Evolutionary conservation across 2,888 invertebrate species (phyloP).

Genomic region (Xanthorhoe spadicearia): DNA sequence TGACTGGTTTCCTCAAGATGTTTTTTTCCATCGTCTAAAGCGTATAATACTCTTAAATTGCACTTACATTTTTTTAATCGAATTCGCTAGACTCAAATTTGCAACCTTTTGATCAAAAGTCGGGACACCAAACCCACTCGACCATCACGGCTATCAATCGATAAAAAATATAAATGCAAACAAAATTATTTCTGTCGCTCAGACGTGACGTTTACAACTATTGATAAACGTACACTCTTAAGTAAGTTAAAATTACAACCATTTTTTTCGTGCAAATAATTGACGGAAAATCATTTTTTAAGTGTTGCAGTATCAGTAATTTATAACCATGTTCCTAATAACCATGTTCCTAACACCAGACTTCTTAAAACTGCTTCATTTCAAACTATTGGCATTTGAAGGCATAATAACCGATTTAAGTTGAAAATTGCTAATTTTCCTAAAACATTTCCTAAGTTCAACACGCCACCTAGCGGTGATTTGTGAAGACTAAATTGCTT

Average conservation of each 20-base stretch:
- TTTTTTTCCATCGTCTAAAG: too few relatives aligned
- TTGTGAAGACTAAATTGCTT: conserved; percentile 42
- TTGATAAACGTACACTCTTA: too few relatives aligned
- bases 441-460: conserved; percentile 29
- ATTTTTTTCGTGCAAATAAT: neutral
- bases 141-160: too few relatives aligned
- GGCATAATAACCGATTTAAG: conserved; percentile 32
- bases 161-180: too few relatives aligned
- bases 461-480: conserved; percentile 32
- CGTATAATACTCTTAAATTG: too few relatives aligned
- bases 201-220: too few relatives aligned
- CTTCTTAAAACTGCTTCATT: conserved; percentile 30
- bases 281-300: neutral
- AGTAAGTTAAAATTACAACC: neutral
- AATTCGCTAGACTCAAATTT: too few relatives aligned
- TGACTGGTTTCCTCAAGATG: too few relatives aligned
- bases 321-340: conserved; percentile 10
- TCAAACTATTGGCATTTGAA: conserved; percentile 33
- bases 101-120: too few relatives aligned
- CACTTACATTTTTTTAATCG: too few relatives aligned
- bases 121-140: too few relatives aligned
- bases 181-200: too few relatives aligned
- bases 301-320: neutral
- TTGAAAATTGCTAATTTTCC: conserved; percentile 34
- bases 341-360: conserved; percentile 13